Evolutionary conservation across 2,797 vertebrate genomes (phyloP).

Genomic region (Danionella dracula): DNA sequence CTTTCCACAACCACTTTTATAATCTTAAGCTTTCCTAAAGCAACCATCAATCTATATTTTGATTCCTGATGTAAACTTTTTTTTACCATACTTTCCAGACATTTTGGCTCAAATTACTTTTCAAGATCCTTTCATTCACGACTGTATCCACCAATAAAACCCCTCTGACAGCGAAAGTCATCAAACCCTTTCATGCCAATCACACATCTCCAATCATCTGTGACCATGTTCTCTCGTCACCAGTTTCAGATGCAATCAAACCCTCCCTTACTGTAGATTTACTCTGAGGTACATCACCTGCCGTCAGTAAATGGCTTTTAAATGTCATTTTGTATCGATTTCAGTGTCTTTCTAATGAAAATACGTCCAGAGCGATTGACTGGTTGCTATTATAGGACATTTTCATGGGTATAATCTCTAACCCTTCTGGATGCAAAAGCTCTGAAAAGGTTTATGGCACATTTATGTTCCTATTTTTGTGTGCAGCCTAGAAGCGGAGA

Average conservation of each 20-base stretch:
- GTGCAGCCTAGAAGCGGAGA: neutral
- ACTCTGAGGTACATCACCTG: neutral
- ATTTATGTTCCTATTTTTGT: constrained; percentile 16
- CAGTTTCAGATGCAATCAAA: neutral
- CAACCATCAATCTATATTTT: no score
- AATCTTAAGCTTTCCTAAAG: no score
- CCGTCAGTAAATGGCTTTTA: neutral
- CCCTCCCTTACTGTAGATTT: neutral
- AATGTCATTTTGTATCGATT: neutral
- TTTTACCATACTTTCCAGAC: no score
- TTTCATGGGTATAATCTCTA: neutral
- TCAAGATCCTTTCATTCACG: neutral
- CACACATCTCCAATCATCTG: neutral
- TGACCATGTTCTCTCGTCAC: neutral
- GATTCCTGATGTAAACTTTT: no score
- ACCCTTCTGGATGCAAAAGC: neutral
- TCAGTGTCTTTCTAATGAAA: neutral
- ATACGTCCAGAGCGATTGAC: neutral
- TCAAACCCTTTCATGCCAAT: neutral
- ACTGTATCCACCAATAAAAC: neutral
- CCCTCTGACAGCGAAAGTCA: neutral
- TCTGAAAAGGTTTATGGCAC: neutral
- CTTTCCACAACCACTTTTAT: no score
- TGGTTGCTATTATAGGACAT: neutral
- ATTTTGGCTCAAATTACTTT: no score